Evolutionary conservation across 2,113 vertebrate species (phyloP).

Genomic region (Coptodon rendalli): DNA sequence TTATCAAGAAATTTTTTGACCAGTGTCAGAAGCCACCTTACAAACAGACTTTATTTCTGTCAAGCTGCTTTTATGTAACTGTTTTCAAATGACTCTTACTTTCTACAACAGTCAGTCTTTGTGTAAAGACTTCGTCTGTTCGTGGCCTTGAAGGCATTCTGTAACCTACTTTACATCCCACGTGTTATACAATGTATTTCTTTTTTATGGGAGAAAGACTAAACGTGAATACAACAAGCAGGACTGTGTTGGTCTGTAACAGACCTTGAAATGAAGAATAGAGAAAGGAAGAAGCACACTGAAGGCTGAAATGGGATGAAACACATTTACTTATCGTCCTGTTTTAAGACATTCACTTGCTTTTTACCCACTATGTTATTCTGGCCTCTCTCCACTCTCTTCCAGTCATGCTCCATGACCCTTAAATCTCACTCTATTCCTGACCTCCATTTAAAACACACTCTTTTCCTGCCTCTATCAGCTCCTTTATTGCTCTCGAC

Average conservation of each 20-base stretch:
- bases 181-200: constrained; percentile 3
- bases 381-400: background rate
- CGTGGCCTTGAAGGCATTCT: constrained; percentile 18
- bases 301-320: background rate
- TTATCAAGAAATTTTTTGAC: background rate
- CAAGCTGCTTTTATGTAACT: background rate
- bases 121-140: constrained; percentile 2
- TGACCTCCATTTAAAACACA: constrained; percentile 33
- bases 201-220: background rate
- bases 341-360: constrained; percentile 35
- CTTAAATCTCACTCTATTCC: constrained; percentile 16
- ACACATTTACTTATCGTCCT: background rate
- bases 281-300: background rate
- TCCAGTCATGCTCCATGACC: constrained; percentile 29
- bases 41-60: background rate
- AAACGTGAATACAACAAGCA: background rate
- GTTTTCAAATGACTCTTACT: background rate
- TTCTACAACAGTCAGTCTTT: background rate
- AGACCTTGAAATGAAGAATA: background rate
- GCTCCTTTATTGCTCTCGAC: background rate
- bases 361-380: constrained; percentile 33
- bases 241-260: background rate
- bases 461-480: background rate
- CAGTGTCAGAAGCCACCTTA: background rate
- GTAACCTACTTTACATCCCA: constrained; percentile 17